Percentiles rank a stretch among this genome's conserved stretches.
Conservation (phyloP, 2,113 vertebrate species). For the Dipodomys stephensi region DNA sequence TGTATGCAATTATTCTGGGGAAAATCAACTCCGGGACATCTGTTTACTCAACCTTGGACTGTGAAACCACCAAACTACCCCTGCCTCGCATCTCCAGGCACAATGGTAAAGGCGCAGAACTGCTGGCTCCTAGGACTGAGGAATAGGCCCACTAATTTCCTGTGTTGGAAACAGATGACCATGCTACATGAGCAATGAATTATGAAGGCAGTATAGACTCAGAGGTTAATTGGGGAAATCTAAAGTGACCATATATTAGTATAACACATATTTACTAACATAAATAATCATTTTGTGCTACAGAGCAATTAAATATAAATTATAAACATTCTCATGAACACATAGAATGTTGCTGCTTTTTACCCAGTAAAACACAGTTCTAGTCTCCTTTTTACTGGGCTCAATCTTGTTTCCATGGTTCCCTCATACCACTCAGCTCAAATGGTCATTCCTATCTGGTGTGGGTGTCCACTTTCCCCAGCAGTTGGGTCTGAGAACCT, state of each 20-base stretch:
- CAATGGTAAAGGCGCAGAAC: slow-evolving; percentile 15
- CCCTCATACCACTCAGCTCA: neutral
- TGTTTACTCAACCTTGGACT: slow-evolving; percentile 80
- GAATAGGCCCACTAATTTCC: slow-evolving; percentile 47
- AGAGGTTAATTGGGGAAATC: slow-evolving; percentile 1
- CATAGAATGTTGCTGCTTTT: slow-evolving; percentile 33
- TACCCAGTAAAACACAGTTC: slow-evolving; percentile 24
- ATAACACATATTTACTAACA: slow-evolving; percentile 53
- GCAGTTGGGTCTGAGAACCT: neutral
- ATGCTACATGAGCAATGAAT: neutral
- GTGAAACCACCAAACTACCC: neutral
- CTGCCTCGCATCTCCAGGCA: slow-evolving; percentile 56
- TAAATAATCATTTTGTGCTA: slow-evolving; percentile 21
- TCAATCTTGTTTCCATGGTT: slow-evolving; percentile 19
- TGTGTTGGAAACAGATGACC: slow-evolving; percentile 40
- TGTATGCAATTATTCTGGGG: slow-evolving; percentile 84
- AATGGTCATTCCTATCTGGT: neutral
- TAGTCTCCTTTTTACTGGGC: neutral
- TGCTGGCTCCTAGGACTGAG: neutral
- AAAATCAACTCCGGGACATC: slow-evolving; percentile 82
- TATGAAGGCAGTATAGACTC: neutral
- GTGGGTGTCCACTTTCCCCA: neutral
- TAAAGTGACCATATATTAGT: slow-evolving; percentile 56
- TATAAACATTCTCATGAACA: slow-evolving; percentile 57
- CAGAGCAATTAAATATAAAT: slow-evolving; percentile 56